Percentiles rank a stretch among this genome's conserved stretches.
Evolutionary conservation across 2,888 invertebrate species (phyloP).

Genomic region (Euplagia quadripunctaria): DNA sequence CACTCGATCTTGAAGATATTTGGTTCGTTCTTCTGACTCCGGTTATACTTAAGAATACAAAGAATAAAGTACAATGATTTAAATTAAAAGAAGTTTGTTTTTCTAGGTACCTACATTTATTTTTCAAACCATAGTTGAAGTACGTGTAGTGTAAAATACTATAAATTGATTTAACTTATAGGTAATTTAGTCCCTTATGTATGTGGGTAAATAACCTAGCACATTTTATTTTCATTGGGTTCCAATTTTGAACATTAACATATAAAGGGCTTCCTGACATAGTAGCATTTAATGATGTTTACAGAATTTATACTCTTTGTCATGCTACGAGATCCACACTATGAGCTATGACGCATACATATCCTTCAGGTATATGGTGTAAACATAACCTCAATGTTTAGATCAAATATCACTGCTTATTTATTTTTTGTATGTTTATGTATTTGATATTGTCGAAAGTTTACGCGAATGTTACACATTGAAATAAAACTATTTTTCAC

Average conservation of each 20-base stretch:
- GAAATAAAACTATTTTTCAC: too few relatives aligned
- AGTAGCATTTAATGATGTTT: neutral
- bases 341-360: neutral
- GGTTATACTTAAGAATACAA: conserved; percentile 58
- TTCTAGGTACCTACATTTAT: neutral
- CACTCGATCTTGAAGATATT: conserved; percentile 69
- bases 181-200: too few relatives aligned
- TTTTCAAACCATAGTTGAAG: neutral
- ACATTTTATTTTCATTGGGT: neutral
- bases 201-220: too few relatives aligned
- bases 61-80: neutral
- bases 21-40: conserved; percentile 69
- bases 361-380: too few relatives aligned
- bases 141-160: neutral
- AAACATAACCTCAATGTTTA: too few relatives aligned
- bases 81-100: neutral
- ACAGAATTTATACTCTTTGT: neutral
- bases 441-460: too few relatives aligned
- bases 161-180: neutral
- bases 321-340: neutral
- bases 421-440: too few relatives aligned
- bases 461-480: too few relatives aligned
- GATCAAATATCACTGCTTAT: too few relatives aligned
- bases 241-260: neutral
- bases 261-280: neutral